These are phyloP conservation scores for Sabatieria punctata DNA, from an alignment of 2,888 invertebrate species.

Conservation along the genomic window DNA sequence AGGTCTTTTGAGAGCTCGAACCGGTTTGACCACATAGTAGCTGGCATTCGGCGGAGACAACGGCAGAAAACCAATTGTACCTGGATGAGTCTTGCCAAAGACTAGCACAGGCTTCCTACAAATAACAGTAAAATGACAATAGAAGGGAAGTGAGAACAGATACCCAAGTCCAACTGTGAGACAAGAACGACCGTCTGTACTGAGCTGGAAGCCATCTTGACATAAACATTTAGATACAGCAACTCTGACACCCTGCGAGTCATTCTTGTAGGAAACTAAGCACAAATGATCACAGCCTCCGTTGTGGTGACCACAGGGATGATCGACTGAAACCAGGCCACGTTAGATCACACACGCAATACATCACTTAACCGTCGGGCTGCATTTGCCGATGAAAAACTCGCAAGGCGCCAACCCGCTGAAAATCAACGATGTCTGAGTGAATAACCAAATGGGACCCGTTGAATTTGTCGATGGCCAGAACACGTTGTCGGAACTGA, in stretches of 20 bases:
- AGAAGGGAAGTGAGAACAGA: slow-evolving; percentile 6
- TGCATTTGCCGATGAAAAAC: slow-evolving; percentile 60
- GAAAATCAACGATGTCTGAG: slow-evolving; percentile 35
- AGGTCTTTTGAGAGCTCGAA: slow-evolving; percentile 48
- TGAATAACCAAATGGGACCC: slow-evolving; percentile 29
- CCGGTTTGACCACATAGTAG: slow-evolving; percentile 49
- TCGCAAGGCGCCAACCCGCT: slow-evolving; percentile 48
- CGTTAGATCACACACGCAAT: slow-evolving; percentile 8
- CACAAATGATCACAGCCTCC: slow-evolving; percentile 61
- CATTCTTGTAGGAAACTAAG: slow-evolving; percentile 44
- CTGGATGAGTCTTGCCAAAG: slow-evolving; percentile 48
- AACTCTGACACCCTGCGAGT: slow-evolving; percentile 19
- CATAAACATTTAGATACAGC: slow-evolving; percentile 51
- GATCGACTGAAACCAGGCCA: slow-evolving; percentile 37
- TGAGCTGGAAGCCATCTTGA: slow-evolving; percentile 50
- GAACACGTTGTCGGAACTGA: slow-evolving; percentile 49
- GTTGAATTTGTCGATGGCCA: slow-evolving; percentile 45
- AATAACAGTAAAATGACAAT: slow-evolving; percentile 1
- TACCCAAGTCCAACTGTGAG: no score
- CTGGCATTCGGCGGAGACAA: slow-evolving; percentile 18
- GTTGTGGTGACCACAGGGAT: slow-evolving; percentile 49
- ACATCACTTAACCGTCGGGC: slow-evolving; percentile 43
- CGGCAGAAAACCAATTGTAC: slow-evolving; percentile 51
- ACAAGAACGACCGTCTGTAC: slow-evolving; percentile 38
- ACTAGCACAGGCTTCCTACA: slow-evolving; percentile 39